A percentile compares a stretch with the other conserved stretches of the same genome.
Evolutionary conservation across 1,140 invertebrate species (phyloP).

Genomic region (Lepidurus couesii): DNA sequence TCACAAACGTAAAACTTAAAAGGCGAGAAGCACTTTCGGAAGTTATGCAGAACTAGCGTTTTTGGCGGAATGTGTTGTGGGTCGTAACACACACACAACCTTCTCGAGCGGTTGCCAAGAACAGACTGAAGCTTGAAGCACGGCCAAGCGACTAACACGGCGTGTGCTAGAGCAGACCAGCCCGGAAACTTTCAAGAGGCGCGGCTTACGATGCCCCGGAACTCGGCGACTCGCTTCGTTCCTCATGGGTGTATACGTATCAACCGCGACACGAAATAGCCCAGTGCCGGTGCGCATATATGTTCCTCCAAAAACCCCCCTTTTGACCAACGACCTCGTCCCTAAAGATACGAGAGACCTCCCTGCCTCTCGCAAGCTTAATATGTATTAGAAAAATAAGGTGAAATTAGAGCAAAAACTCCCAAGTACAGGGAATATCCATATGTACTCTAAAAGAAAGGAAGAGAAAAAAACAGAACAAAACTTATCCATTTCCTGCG

Average conservation of each 20-base stretch:
- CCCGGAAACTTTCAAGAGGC: not conserved
- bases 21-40: not conserved
- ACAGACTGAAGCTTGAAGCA: not conserved
- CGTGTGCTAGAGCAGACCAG: not conserved
- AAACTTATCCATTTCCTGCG: slow-evolving; percentile 1
- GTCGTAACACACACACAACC: not conserved
- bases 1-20: too few species aligned
- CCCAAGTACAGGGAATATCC: not conserved
- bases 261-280: too few species aligned
- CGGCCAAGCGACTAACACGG: not conserved
- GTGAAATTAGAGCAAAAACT: not conserved
- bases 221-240: too few species aligned
- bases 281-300: too few species aligned
- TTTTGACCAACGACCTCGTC: too few species aligned
- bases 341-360: too few species aligned
- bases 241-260: too few species aligned
- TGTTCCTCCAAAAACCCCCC: too few species aligned
- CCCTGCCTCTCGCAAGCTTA: too few species aligned
- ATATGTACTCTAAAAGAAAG: not conserved
- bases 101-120: not conserved
- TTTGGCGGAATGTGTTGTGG: not conserved
- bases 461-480: not conserved
- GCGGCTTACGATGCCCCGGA: too few species aligned
- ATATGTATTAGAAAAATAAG: not conserved
- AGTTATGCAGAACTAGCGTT: not conserved